Percentiles rank a stretch among this genome's conserved stretches.
Evolutionary conservation across 2,888 invertebrate genomes (phyloP).

Genomic region (Drosophila recens): DNA sequence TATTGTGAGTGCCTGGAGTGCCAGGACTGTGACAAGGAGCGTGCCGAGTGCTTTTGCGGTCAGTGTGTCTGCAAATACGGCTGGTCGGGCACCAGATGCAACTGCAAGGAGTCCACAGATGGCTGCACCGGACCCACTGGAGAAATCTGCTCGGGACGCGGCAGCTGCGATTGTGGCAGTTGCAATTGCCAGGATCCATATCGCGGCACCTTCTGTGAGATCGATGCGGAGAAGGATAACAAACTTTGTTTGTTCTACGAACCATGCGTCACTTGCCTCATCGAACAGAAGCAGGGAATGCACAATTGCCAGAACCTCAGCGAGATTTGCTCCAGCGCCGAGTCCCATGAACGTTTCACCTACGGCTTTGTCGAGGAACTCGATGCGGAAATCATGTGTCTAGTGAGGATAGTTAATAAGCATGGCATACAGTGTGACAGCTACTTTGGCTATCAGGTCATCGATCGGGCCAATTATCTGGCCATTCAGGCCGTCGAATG

Average conservation of each 20-base stretch:
- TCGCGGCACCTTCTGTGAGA: slow-evolving; percentile 83
- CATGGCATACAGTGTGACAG: slow-evolving; percentile 82
- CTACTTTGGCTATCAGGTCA: slow-evolving; percentile 77
- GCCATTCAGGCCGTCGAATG: slow-evolving; percentile 75
- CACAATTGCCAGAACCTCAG: slow-evolving; percentile 71
- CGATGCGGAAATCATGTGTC: slow-evolving; percentile 69
- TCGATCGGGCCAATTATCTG: slow-evolving; percentile 71
- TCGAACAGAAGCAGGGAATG: slow-evolving; percentile 72
- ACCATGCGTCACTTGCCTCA: slow-evolving; percentile 83
- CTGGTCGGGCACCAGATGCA: slow-evolving; percentile 87
- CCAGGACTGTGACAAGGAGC: slow-evolving; percentile 87
- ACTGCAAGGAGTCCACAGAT: slow-evolving; percentile 86
- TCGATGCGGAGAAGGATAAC: slow-evolving; percentile 78
- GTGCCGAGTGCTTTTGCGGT: slow-evolving; percentile 92
- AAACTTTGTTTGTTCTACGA: slow-evolving; percentile 83
- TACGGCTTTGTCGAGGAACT: slow-evolving; percentile 74
- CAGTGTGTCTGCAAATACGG: slow-evolving; percentile 89
- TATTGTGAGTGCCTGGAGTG: slow-evolving; percentile 89
- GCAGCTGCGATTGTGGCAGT: slow-evolving; percentile 91
- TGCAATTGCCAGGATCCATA: slow-evolving; percentile 79
- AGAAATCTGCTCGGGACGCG: slow-evolving; percentile 89
- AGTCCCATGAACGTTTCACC: slow-evolving; percentile 68
- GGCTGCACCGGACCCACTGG: slow-evolving; percentile 87
- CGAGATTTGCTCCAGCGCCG: slow-evolving; percentile 75
- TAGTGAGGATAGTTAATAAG: slow-evolving; percentile 79